phyloP scores from a whole-genome alignment of 2,888 invertebrate species.

The Eulithis testata region DNA sequence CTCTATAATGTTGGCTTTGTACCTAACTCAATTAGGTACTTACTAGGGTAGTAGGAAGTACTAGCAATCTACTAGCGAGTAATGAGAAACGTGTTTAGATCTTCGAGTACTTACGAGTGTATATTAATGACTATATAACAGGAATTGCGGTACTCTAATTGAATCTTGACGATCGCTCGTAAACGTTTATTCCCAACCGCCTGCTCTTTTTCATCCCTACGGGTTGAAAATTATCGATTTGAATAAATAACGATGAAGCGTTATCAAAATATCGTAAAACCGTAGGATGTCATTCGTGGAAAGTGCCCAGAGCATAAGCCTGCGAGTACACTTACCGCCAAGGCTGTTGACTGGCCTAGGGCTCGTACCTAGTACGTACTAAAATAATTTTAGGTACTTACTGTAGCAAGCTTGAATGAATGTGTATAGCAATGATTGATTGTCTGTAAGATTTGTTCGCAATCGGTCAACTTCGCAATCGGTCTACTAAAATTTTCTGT shows the following conservation, averaged over 20 bases:
- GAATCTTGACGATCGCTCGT: constrained; percentile 41
- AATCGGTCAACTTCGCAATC: too few species aligned
- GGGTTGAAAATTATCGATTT: constrained; percentile 22
- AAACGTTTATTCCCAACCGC: constrained; percentile 24
- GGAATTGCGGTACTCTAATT: constrained; percentile 34
- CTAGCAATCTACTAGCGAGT: not conserved
- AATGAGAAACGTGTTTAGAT: constrained; percentile 4
- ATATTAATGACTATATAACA: constrained; percentile 13
- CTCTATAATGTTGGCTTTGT: too few species aligned
- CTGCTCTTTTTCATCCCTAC: constrained; percentile 11
- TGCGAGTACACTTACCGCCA: too few species aligned
- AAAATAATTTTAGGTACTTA: too few species aligned
- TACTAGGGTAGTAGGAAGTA: not conserved
- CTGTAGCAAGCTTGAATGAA: too few species aligned
- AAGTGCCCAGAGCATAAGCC: constrained; percentile 9
- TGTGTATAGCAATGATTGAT: too few species aligned
- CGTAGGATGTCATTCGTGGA: constrained; percentile 11
- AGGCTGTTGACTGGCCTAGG: too few species aligned
- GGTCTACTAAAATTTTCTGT: too few species aligned
- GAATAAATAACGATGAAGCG: constrained; percentile 28
- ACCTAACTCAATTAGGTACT: not conserved
- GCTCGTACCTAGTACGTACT: too few species aligned
- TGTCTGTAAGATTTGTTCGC: too few species aligned
- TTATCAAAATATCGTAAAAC: constrained; percentile 26
- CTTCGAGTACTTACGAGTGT: not conserved